A percentile compares a stretch with the other conserved stretches of the same genome.
These are phyloP conservation scores for Pedicia rivosa DNA, from an alignment of 2,888 invertebrate species.

Conservation along the genomic window DNA sequence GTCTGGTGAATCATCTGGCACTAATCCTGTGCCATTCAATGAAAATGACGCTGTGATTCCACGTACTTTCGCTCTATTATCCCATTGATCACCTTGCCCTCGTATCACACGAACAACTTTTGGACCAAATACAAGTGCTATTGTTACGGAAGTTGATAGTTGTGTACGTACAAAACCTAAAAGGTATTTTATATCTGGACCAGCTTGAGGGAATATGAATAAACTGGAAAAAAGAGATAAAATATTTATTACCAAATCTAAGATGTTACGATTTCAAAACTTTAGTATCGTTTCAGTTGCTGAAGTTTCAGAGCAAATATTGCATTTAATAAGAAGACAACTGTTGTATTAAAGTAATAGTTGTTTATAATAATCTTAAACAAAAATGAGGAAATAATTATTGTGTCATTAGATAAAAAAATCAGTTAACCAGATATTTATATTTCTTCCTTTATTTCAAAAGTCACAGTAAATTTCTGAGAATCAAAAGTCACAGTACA, in stretches of 20 bases:
- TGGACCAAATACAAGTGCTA: slow-evolving; percentile 28
- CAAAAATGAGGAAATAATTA: no score
- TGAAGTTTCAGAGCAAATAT: no score
- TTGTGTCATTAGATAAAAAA: no score
- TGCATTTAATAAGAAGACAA: no score
- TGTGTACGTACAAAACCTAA: slow-evolving; percentile 85
- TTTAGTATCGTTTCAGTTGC: no score
- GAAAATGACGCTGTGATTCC: slow-evolving; percentile 77
- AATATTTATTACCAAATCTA: not conserved
- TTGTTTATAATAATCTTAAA: no score
- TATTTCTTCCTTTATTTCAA: no score
- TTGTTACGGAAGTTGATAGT: slow-evolving; percentile 67
- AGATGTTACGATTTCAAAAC: no score
- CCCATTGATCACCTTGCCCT: slow-evolving; percentile 83
- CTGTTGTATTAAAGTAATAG: no score
- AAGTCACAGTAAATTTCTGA: no score
- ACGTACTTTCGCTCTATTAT: slow-evolving; percentile 64
- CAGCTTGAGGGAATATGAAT: slow-evolving; percentile 69
- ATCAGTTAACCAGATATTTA: no score
- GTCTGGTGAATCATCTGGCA: slow-evolving; percentile 72
- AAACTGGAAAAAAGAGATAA: slow-evolving; percentile 36
- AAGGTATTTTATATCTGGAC: slow-evolving; percentile 84
- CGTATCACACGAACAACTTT: slow-evolving; percentile 65
- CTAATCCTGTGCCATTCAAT: slow-evolving; percentile 69
- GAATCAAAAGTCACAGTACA: no score